Conservation (phyloP, 2,888 invertebrate genomes). For the Podotricha telesiphe region DNA sequence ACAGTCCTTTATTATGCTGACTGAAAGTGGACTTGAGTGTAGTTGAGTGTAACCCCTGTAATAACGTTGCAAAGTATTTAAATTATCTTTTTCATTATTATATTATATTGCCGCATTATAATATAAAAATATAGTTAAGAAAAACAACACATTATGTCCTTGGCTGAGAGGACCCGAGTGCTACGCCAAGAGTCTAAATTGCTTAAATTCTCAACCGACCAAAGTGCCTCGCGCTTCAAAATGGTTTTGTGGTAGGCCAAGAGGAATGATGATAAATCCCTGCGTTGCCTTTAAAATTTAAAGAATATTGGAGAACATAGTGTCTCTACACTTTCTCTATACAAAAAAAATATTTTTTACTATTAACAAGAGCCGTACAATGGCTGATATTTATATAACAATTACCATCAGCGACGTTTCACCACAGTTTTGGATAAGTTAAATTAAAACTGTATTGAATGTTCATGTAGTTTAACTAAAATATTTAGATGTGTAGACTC, state of each 20-base stretch:
- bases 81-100: conserved; percentile 14
- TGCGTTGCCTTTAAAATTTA: no score
- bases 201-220: not conserved
- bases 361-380: no score
- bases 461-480: no score
- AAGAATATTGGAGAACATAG: no score
- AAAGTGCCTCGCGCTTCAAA: conserved; percentile 7
- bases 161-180: not conserved
- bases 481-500: no score
- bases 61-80: conserved; percentile 23
- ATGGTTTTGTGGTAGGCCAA: not conserved
- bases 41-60: conserved; percentile 20
- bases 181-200: not conserved
- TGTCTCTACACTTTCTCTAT: no score
- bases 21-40: conserved; percentile 5
- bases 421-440: no score
- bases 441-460: no score
- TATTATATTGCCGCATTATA: conserved; percentile 19
- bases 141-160: conserved; percentile 24
- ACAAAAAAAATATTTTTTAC: no score
- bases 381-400: no score
- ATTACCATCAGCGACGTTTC: no score
- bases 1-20: conserved; percentile 13
- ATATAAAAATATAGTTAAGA: conserved; percentile 17
- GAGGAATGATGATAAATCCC: no score